A percentile compares a stretch with the other conserved stretches of the same genome.
Evolutionary conservation across 1,140 invertebrate genomes (phyloP).

Genomic region (Akabosia matsudoensis): DNA sequence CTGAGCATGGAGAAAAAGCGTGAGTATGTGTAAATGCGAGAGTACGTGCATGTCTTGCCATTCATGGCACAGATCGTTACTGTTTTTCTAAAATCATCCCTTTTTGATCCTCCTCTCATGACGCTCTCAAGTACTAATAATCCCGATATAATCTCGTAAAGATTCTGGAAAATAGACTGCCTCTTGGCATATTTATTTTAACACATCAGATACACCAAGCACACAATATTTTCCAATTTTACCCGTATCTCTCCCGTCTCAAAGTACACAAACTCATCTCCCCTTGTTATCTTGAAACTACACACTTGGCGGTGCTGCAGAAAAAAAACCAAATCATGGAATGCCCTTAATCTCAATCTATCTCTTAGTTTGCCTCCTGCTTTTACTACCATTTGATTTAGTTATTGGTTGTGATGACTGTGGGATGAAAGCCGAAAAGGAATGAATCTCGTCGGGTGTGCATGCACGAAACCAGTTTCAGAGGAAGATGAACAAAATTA

Average conservation of each 20-base stretch:
- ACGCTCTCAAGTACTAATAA: neutral
- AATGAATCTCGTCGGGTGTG: neutral
- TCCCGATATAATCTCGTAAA: neutral
- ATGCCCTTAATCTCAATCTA: neutral
- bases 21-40: neutral
- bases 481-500: neutral
- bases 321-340: too few species aligned
- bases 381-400: too few species aligned
- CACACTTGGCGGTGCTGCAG: neutral
- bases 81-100: neutral
- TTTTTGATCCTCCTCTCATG: neutral
- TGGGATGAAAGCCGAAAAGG: neutral
- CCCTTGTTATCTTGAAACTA: neutral
- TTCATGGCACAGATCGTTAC: neutral
- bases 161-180: neutral
- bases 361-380: neutral
- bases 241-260: neutral
- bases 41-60: neutral
- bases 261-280: neutral
- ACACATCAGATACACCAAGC: neutral
- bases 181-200: neutral
- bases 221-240: neutral
- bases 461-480: too few species aligned
- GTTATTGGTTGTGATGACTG: too few species aligned
- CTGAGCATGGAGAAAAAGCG: neutral